Evolutionary conservation across 1,140 invertebrate genomes (phyloP).

Genomic region (Tetranychus urticae): DNA sequence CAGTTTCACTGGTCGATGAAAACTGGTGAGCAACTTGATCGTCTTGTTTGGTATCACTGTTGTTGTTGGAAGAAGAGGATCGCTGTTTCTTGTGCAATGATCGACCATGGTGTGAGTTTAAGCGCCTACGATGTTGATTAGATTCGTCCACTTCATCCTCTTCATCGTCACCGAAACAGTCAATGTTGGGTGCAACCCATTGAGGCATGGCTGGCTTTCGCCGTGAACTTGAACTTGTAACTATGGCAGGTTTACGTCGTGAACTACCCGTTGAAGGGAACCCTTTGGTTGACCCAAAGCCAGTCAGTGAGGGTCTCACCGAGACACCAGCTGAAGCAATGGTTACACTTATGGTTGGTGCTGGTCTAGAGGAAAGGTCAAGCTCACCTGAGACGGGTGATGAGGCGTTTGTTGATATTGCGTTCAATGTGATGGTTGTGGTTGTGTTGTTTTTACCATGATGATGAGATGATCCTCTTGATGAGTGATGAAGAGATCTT

Average conservation of each 20-base stretch:
- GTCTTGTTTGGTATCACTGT: too few species aligned
- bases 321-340: neutral
- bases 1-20: too few species aligned
- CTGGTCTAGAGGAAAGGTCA: constrained; percentile 3
- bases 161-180: constrained; percentile 27
- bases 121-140: too few species aligned
- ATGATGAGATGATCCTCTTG: constrained; percentile 12
- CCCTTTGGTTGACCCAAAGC: neutral
- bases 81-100: too few species aligned
- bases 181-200: constrained; percentile 84
- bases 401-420: too few species aligned
- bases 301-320: neutral
- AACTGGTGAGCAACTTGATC: too few species aligned
- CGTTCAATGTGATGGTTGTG: neutral
- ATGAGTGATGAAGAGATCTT: too few species aligned
- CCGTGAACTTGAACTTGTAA: constrained; percentile 25
- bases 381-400: constrained; percentile 12
- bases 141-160: constrained; percentile 11
- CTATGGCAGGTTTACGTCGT: constrained; percentile 21
- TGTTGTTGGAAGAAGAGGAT: too few species aligned
- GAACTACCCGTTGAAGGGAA: constrained; percentile 1
- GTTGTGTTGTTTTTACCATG: constrained; percentile 1
- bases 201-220: constrained; percentile 83
- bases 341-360: constrained; percentile 19
- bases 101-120: too few species aligned